Evolutionary conservation across 2,888 invertebrate genomes (phyloP), one percentile per base, ranked within the genome.

Genomic region (Formica aserva): DNA sequence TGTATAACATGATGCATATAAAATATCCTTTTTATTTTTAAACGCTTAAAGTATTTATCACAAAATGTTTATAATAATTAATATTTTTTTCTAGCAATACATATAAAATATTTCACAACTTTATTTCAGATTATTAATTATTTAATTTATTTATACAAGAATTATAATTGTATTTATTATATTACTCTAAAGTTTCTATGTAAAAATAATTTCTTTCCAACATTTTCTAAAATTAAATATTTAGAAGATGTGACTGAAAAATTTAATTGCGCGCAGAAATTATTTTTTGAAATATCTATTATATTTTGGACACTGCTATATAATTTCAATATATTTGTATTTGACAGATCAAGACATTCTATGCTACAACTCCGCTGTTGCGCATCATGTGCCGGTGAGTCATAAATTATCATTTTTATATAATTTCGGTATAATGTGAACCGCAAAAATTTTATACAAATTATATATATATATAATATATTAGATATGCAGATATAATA

Each of bases 221-320:
- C n/a, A 52, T 52, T 52, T n/a, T n/a, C n/a, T 52, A 52, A 52
- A 8, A n/a, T n/a, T n/a, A 52, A 52, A 52, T 52, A 52, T 52
- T 52, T 52, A n/a, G 3, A 52, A 52, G 52, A 48, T 18, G 6
- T 52, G 8, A 52, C 8, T 52, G n/a, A 52, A 52, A n/a, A 52
- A n/a, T 52, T 52, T 18, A n/a, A n/a, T n/a, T 52, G 52, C 52
- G n/a, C 48, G n/a, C n/a, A n/a, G 0, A n/a, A 52, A n/a, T 52
- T n/a, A 52, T 52, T 52, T 52, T 52, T 52, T 52, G 2, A n/a
- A 52, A 52, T 52, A n/a, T 45, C 5, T 45, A 18, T 52, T 52
- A 52, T 52, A 52, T n/a, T n/a, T 52, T 52, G 52, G 52, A 52
- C 52, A 52, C n/a, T 52, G 52, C 52, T 52, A 52, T 52, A 52